Evolutionary conservation across 2,113 vertebrate species (phyloP), one percentile per base, ranked within the genome.

Genomic region (Cheirogaleus medius): DNA sequence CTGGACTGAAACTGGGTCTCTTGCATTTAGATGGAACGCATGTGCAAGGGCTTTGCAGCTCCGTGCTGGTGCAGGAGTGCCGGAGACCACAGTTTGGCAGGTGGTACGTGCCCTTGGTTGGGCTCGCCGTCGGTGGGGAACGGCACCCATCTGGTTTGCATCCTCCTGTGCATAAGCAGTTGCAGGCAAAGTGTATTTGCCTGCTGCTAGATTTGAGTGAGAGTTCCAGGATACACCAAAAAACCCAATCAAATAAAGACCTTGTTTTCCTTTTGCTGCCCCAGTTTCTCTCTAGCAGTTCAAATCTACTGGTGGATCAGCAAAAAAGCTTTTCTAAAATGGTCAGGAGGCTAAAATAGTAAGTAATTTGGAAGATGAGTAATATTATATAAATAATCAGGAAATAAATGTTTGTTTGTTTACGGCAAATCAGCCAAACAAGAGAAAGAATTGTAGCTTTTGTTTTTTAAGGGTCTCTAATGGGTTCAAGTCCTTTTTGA

Each of bases 251-350:
- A 64, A n/a, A 15, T 83, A 63, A 88, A 34, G 42, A 15, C 34
- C 44, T 94, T 87, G 10, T 58, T 97, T 95, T 97, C 69, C 4
- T 76, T 84, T 71, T 74, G 39, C 44, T 80, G 76, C 60, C 81
- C 39, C 47, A 32, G 20, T 87, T 89, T 91, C 64, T 68, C 20
- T 69, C 74, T 23, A 89, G 68, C 23, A 85, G 39, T 27, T 83
- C 58, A 58, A 1, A 85, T 63, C n/a, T 71, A 42, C n/a, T 63
- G 52, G 47, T 85, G 17, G 74, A 25, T 85, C 76, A 29, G 20
- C 58, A 64, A 80, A 63, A 85, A 76, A 21, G 17, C 42, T 91
- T 95, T 97, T 86, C 60, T 87, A 49, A 66, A 18, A 83, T 63
- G 58, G 18, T 56, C 39, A 84, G 49, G 44, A 54, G 9, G 66